Conservation (phyloP, 92 coral and sea anemone genomes). For the Porites divaricata region DNA sequence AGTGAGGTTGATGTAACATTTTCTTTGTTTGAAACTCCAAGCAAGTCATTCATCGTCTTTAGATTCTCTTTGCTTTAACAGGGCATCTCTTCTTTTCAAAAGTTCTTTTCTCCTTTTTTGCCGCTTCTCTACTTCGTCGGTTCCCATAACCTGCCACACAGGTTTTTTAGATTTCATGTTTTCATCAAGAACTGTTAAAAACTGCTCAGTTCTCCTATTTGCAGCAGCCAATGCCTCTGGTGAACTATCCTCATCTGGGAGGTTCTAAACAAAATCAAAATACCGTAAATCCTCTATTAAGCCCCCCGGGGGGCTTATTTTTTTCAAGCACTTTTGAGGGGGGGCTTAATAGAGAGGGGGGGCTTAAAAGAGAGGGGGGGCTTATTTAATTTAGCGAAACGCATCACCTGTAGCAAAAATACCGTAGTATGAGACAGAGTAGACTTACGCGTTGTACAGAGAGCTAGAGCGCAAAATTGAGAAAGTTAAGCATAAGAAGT, state of each 20-base stretch:
- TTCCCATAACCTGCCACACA: conserved; percentile 47
- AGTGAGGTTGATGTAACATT: background rate
- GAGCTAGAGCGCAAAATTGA: too few species aligned
- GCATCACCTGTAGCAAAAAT: too few species aligned
- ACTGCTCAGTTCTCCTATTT: conserved; percentile 36
- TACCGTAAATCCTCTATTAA: too few species aligned
- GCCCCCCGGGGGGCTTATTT: too few species aligned
- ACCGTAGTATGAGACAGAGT: too few species aligned
- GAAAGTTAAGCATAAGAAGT: too few species aligned
- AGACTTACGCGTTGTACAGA: too few species aligned
- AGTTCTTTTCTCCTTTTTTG: conserved; percentile 27
- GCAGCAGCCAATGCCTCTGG: conserved; percentile 36
- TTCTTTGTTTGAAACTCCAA: background rate
- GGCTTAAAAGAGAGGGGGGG: too few species aligned
- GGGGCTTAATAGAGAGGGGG: too few species aligned
- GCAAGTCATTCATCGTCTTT: background rate
- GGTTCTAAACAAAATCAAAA: background rate
- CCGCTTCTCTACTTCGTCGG: conserved; percentile 13
- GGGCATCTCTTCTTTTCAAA: background rate
- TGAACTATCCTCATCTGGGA: conserved; percentile 45
- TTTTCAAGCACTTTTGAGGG: too few species aligned
- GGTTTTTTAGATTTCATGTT: conserved; percentile 45
- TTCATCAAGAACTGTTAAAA: conserved; percentile 41
- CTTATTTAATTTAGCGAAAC: too few species aligned
- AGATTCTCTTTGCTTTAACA: conserved; percentile 14